phyloP scores from a whole-genome alignment of 2,888 invertebrate genomes.

The Nemotelus pantherinus region DNA sequence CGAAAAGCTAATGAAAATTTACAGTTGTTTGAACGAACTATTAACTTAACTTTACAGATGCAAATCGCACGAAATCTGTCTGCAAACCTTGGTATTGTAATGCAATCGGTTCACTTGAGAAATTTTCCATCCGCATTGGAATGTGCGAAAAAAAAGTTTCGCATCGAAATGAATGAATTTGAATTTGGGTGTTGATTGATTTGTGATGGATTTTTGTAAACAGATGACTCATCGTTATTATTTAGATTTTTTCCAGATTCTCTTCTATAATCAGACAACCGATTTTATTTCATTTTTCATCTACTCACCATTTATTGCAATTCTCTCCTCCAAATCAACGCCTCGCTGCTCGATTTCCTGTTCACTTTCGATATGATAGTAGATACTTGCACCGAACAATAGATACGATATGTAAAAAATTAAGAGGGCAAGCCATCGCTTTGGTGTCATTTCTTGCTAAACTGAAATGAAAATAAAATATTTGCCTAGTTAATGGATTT shows the following conservation, averaged over 20 bases:
- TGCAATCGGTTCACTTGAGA: background rate
- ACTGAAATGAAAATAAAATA: slow-evolving; percentile 67
- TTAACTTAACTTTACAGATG: too few relatives aligned
- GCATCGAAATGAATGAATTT: too few relatives aligned
- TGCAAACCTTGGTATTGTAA: too few relatives aligned
- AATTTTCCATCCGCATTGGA: slow-evolving; percentile 1
- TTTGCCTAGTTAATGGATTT: background rate
- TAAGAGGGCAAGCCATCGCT: slow-evolving; percentile 80
- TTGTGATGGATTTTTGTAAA: too few relatives aligned
- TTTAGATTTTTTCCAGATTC: too few relatives aligned
- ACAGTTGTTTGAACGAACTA: too few relatives aligned
- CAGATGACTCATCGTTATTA: too few relatives aligned
- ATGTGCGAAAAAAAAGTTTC: too few relatives aligned
- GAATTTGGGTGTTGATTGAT: too few relatives aligned
- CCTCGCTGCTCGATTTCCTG: slow-evolving; percentile 72
- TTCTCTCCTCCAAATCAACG: slow-evolving; percentile 71
- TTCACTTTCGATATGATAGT: slow-evolving; percentile 82
- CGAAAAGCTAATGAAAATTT: too few relatives aligned
- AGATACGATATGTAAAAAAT: slow-evolving; percentile 80
- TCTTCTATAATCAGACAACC: too few relatives aligned
- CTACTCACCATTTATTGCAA: slow-evolving; percentile 76
- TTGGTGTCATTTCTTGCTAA: slow-evolving; percentile 77
- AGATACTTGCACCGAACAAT: slow-evolving; percentile 85
- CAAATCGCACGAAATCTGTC: too few relatives aligned
- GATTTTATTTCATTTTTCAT: background rate